Evolutionary conservation across 2,113 vertebrate genomes (phyloP).

Genomic region (Burhinus bistriatus): DNA sequence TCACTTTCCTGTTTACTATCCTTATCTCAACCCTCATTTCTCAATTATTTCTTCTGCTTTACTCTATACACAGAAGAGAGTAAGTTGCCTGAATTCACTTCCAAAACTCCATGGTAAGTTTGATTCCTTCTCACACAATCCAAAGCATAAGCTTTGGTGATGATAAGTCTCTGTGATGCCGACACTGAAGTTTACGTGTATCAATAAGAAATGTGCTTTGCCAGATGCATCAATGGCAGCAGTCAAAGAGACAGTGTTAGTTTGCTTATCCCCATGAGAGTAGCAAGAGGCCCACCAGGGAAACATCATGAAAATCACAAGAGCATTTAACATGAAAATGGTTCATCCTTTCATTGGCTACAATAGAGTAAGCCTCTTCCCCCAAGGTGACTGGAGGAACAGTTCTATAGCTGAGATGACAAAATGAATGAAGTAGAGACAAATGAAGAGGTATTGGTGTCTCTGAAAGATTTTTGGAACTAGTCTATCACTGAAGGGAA

Average conservation of each 20-base stretch:
- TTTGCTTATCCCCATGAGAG: background rate
- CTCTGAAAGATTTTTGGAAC: background rate
- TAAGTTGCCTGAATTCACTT: background rate
- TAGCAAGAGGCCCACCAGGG: background rate
- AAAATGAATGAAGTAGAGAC: background rate
- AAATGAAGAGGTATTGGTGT: background rate
- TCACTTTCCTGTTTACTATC: background rate
- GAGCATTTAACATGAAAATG: background rate
- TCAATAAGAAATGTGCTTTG: background rate
- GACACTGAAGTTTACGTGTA: rapidly evolving
- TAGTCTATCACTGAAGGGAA: background rate
- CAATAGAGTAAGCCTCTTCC: background rate
- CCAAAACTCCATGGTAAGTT: background rate
- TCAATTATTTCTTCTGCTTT: background rate
- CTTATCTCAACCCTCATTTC: background rate
- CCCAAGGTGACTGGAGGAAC: background rate
- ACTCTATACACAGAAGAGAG: background rate
- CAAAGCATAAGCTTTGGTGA: background rate
- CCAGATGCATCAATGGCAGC: background rate
- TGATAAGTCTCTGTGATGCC: background rate
- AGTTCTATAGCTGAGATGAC: background rate
- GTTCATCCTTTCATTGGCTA: background rate
- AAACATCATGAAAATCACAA: background rate
- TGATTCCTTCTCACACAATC: background rate
- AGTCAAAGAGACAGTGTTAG: background rate